Base-by-base conservation (phyloP, 1,140 invertebrate species). In the Procambarus virginalis region DNA sequence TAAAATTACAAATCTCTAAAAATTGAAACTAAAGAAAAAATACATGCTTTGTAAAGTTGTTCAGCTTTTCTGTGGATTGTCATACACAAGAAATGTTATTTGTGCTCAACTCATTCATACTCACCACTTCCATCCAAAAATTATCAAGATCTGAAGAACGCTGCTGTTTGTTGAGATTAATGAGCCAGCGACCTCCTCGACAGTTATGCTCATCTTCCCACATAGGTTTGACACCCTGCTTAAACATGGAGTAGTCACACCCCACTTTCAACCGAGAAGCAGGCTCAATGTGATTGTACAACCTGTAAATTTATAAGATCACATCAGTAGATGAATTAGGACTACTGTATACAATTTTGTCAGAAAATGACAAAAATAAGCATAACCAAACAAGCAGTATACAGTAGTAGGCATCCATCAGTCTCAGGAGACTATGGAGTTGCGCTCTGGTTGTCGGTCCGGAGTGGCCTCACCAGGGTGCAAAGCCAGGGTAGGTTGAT, bases 211-310 rank as follows among this genome's bases (percentile, higher is more conserved):
- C 95, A 94, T 99, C 99, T 95, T 99, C 99, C 99, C 99, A 99
- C 98, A 99, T 99, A 3, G 99, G 99, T 92, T 97, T 96, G 92
- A 99, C 97, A 17, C 98, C 98, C 94, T 97, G 96, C 95, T 99
- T 99, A 94, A 99, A 99, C 86, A 99, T 95, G 22, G 97, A 98
- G 94, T 99, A 99, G 94, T 99, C 98, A 94, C 97, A 98, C 64
- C 98, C 98, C 92, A 96, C 95, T 92, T 96, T 96, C 2, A 99
- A 94, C 93, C 98, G 97, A 91, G 97, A 98, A 3, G 98, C 97
- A 92, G 96, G 94, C 94, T 99, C 99, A 89, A 99, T 98, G 93
- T 99, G 98, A 93, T 99, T 98, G 94, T 98, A 98, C 68, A 99
- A 94, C 93, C 98, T 98, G 94, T 70, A 84, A 55, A 93, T 89